phyloP scores from a whole-genome alignment of 2,113 vertebrate species.

The Indicator indicator region DNA sequence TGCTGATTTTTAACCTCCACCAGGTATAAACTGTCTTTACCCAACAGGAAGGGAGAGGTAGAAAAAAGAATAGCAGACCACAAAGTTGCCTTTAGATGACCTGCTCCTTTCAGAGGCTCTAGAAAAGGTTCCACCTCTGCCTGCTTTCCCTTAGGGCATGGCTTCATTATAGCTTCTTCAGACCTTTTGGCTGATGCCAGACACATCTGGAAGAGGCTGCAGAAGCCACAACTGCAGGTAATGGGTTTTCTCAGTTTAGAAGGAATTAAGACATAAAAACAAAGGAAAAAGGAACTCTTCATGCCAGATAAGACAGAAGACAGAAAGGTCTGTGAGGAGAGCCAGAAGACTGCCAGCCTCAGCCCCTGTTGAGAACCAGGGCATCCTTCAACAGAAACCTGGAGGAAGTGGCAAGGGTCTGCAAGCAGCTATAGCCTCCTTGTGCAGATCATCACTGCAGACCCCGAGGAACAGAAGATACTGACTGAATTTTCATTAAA shows the following conservation, averaged over 20 bases:
- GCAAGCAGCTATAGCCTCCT: background rate
- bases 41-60: background rate
- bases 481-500: background rate
- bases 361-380: background rate
- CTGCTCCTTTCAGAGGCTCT: background rate
- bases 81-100: background rate
- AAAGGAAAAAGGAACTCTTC: background rate
- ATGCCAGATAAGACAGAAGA: background rate
- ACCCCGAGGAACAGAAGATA: background rate
- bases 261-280: background rate
- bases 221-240: background rate
- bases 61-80: background rate
- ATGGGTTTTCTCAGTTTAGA: background rate
- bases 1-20: background rate
- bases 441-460: background rate
- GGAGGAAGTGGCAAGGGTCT: background rate
- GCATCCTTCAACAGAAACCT: background rate
- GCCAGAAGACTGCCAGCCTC: background rate
- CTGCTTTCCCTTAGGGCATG: background rate
- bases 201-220: background rate
- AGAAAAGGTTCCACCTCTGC: background rate
- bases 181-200: background rate
- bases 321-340: background rate
- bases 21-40: background rate
- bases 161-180: background rate